Evolutionary conservation across 2,113 vertebrate species (phyloP), one percentile per base, ranked within the genome.

Genomic region (Neolamprologus tretocephalus): DNA sequence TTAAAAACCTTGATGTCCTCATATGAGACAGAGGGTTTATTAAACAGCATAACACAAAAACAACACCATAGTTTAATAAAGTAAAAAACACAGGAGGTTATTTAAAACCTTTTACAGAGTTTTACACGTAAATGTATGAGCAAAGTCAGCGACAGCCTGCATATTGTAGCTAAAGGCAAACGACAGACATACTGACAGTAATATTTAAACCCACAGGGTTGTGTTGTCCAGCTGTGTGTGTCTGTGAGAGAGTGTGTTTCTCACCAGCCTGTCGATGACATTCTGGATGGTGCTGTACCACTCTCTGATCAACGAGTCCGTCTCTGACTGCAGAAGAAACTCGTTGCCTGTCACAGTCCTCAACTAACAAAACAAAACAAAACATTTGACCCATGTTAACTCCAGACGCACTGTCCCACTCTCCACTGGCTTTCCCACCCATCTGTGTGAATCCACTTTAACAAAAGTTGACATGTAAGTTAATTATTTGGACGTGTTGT

Each of bases 241-340:
- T 53, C 8, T 61, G 21, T 80, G 78, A 31, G 53, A 0, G 71
- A 33, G 78, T 28, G 13, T 80, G 61, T 21, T 45, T 47, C 97
- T 97, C 80, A 98, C 98, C 97, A 98, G 96, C 42, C 95, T 95
- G 21, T 96, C 93, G 86, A 98, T 98, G 92, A 98, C 97, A 0
- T 90, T 96, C 90, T 96, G 93, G 92, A 98, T 95, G 93, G 97
- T 96, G 89, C 49, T 92, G 89, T 97, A 97, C 98, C 98, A 99
- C 84, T 97, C 97, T 81, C 88, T 96, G 89, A 98, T 96, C 87
- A 98, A 93, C 5, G 95, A 91, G 80, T 97, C 97, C 1, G 96
- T 97, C 81, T 98, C 98, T 0, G 97, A 98, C 90, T 99, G 98
- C 92, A 99, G 95, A 93, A 99, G 95, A 94, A 97, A 99, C 87